Conservation (phyloP, 2,888 invertebrate genomes). For the Hetaerina titia region DNA sequence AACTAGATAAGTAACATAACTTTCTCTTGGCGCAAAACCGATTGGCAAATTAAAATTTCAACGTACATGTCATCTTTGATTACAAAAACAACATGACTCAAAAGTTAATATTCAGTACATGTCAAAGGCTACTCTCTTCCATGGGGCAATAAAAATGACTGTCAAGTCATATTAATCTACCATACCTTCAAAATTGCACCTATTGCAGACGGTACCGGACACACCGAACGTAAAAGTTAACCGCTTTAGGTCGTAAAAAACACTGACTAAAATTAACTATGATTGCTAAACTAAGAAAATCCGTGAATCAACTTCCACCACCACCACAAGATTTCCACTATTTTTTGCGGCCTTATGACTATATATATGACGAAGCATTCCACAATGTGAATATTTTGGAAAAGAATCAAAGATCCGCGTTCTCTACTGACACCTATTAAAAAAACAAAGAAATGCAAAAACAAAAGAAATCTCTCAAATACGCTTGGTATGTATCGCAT, state of each 20-base stretch:
- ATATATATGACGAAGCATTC: slow-evolving; percentile 63
- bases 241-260: not conserved
- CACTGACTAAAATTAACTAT: not conserved
- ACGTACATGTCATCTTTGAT: not conserved
- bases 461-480: slow-evolving; percentile 46
- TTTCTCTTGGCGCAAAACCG: not conserved
- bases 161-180: not conserved
- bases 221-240: not conserved
- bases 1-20: too few relatives aligned
- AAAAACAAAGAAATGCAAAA: not conserved
- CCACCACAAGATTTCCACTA: not conserved
- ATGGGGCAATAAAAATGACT: not conserved
- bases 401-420: slow-evolving; percentile 17
- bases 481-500: too few relatives aligned
- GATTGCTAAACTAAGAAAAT: not conserved
- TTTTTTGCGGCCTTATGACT: not conserved
- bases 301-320: not conserved
- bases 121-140: not conserved
- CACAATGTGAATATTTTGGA: slow-evolving; percentile 41
- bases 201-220: not conserved
- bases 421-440: slow-evolving; percentile 48
- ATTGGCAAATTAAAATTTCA: not conserved
- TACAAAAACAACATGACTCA: not conserved
- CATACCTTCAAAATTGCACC: not conserved
- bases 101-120: not conserved